These are phyloP conservation scores for Quadroppia sp. DNA, from an alignment of 2,888 invertebrate species.

Conservation along the genomic window DNA sequence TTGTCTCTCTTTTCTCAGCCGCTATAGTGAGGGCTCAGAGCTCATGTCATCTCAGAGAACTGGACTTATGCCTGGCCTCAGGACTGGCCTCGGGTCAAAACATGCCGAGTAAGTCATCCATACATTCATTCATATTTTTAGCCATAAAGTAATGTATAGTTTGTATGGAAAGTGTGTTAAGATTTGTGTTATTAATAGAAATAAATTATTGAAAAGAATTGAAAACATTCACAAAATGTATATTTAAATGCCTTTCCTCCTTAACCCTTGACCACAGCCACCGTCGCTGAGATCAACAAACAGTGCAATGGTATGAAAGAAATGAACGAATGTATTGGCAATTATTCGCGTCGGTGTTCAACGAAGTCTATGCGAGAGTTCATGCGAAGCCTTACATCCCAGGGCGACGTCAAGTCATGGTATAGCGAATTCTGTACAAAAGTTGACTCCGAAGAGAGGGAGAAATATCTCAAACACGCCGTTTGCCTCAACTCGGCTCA, in stretches of 20 bases:
- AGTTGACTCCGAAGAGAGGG: conserved; percentile 36
- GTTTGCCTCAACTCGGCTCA: conserved; percentile 38
- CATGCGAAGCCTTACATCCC: conserved; percentile 34
- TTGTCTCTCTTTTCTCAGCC: not conserved
- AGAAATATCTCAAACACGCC: conserved; percentile 42
- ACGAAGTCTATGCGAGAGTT: conserved; percentile 46
- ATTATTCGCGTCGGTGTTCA: conserved; percentile 45
- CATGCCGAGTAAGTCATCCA: conserved; percentile 38
- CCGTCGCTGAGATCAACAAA: conserved; percentile 41
- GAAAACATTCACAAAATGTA: too few species aligned
- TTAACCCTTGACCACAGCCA: conserved; percentile 19
- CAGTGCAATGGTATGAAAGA: conserved; percentile 42
- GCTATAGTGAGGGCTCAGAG: conserved; percentile 36
- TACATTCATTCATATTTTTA: too few species aligned
- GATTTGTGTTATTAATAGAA: too few species aligned
- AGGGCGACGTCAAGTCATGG: conserved; percentile 40
- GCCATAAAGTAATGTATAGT: too few species aligned
- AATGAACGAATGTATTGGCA: conserved; percentile 45
- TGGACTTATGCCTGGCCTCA: conserved; percentile 41
- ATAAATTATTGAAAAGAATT: too few species aligned
- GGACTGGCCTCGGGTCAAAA: conserved; percentile 42
- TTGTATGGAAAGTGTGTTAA: too few species aligned
- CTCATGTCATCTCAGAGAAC: conserved; percentile 40
- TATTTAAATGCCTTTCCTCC: not conserved
- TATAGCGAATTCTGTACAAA: conserved; percentile 41